These are phyloP conservation scores for Cremastinae sp. DNA, from an alignment of 2,888 invertebrate genomes.

Conservation along the genomic window DNA sequence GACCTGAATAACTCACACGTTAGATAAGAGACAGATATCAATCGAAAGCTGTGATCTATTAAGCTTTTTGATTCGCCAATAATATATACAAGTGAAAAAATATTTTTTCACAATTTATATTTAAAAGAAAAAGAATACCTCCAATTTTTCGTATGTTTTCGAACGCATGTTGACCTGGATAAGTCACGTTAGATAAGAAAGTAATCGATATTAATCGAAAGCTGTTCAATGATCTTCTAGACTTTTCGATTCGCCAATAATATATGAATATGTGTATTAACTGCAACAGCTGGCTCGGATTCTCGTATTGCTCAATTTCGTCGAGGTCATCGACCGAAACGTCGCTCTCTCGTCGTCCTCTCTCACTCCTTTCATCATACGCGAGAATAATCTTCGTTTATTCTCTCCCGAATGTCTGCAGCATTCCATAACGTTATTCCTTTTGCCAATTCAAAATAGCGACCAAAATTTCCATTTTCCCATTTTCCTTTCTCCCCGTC, in stretches of 20 bases:
- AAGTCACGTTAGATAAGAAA: conserved; percentile 32
- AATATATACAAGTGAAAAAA: too few species aligned
- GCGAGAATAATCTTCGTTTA: conserved; percentile 1
- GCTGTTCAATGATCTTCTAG: conserved; percentile 17
- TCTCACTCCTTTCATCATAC: background rate
- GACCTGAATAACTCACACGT: too few species aligned
- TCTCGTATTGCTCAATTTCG: conserved; percentile 33
- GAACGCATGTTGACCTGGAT: conserved; percentile 21
- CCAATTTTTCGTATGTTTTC: too few species aligned
- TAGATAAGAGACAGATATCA: too few species aligned
- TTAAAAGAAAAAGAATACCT: too few species aligned
- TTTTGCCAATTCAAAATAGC: conserved; percentile 33
- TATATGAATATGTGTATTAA: too few species aligned
- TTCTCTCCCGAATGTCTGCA: conserved; percentile 14
- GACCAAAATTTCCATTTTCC: background rate
- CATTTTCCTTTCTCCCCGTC: background rate
- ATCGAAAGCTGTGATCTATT: too few species aligned
- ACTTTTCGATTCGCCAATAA: conserved; percentile 27
- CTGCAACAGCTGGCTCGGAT: background rate
- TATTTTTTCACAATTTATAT: too few species aligned
- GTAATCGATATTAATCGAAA: conserved; percentile 19
- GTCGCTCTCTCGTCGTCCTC: conserved; percentile 25
- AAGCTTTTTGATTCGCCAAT: too few species aligned
- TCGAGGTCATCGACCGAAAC: conserved; percentile 45
- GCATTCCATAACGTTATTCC: conserved; percentile 25